Conservation (phyloP, 2,797 vertebrate genomes). For the Crax fasciolata region DNA sequence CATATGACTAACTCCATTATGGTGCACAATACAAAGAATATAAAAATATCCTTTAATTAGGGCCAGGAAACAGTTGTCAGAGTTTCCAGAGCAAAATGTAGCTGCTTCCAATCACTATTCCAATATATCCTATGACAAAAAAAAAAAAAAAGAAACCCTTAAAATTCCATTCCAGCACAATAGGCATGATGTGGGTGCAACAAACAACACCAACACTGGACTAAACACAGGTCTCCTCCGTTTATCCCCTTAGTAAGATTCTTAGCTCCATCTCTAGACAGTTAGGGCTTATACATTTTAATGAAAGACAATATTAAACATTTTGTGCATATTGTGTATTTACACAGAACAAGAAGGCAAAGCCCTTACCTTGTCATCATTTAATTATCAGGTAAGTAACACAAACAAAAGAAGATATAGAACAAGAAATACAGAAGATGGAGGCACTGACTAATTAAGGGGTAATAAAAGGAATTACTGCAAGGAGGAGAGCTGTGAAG, state of each 20-base stretch:
- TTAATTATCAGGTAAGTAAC: background rate
- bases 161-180: background rate
- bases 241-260: background rate
- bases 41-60: background rate
- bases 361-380: background rate
- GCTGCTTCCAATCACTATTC: background rate
- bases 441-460: background rate
- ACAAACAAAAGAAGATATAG: background rate
- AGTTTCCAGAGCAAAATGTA: constrained; percentile 2
- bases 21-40: background rate
- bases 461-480: background rate
- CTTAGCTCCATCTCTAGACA: background rate
- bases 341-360: background rate
- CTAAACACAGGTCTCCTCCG: background rate
- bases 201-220: background rate
- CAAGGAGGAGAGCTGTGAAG: background rate
- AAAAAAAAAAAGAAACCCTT: background rate
- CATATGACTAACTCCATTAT: background rate
- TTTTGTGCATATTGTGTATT: background rate
- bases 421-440: background rate
- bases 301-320: background rate
- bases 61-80: background rate
- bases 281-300: background rate
- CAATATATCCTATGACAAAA: background rate
- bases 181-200: background rate